Conservation (phyloP, 2,113 vertebrate species). For the Entomyzon cyanotis region DNA sequence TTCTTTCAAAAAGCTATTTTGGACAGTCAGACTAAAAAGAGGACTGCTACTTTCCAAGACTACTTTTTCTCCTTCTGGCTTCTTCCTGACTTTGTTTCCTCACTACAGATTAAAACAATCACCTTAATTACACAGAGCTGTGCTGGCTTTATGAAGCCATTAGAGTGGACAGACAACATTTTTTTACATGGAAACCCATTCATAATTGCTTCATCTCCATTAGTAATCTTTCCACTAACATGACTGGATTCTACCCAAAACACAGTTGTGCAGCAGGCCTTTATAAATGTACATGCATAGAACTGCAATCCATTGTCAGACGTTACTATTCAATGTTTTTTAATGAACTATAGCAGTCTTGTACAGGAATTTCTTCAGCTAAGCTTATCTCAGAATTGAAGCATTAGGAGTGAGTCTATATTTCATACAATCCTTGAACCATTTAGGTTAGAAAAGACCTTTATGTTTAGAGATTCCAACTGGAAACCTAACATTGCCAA, state of each 20-base stretch:
- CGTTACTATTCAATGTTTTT: not conserved
- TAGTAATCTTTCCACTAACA: not conserved
- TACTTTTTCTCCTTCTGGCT: not conserved
- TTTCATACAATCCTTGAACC: not conserved
- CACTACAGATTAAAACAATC: not conserved
- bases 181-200: not conserved
- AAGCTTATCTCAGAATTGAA: not conserved
- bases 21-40: not conserved
- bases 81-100: not conserved
- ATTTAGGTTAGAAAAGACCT: not conserved
- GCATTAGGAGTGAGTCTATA: not conserved
- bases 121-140: not conserved
- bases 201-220: not conserved
- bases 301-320: not conserved
- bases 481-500: not conserved
- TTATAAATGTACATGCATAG: not conserved
- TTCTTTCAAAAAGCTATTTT: not conserved
- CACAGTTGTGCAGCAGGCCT: not conserved
- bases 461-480: not conserved
- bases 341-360: not conserved
- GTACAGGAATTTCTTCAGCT: not conserved
- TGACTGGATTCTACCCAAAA: not conserved
- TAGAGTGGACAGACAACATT: not conserved
- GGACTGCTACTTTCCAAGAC: not conserved
- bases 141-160: not conserved